These are phyloP conservation scores for Callithrix jacchus DNA, from an alignment of 2,113 vertebrate species.

Conservation along the genomic window DNA sequence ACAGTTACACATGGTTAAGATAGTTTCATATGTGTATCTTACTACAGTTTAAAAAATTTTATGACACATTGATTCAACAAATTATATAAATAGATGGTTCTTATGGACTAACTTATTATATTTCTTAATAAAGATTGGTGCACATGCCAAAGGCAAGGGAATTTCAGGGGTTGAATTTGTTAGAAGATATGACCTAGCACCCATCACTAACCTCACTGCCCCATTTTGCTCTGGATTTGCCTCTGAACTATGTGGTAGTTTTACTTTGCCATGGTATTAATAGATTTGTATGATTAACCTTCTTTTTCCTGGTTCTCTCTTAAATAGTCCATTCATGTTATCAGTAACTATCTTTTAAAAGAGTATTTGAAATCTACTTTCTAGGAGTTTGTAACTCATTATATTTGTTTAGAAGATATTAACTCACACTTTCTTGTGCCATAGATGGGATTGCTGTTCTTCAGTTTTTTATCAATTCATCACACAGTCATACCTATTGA, in stretches of 20 bases:
- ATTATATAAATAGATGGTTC: background rate
- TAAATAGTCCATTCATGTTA: background rate
- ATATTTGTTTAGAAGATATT: background rate
- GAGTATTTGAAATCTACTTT: background rate
- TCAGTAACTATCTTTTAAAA: background rate
- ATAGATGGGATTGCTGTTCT: background rate
- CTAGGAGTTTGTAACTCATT: background rate
- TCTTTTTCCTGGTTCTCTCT: background rate
- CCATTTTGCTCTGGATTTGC: background rate
- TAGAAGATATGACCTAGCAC: background rate
- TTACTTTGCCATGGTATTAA: background rate
- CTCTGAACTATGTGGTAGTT: background rate
- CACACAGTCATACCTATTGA: background rate
- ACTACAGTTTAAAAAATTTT: background rate
- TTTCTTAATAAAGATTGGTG: background rate
- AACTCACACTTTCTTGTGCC: background rate
- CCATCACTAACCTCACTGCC: background rate
- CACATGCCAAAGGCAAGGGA: background rate
- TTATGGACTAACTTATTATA: background rate
- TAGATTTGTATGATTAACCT: background rate
- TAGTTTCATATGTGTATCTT: background rate
- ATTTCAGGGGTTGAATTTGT: background rate
- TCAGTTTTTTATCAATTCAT: background rate
- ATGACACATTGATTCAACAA: background rate
- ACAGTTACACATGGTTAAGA: background rate